phyloP scores from a whole-genome alignment of 2,113 vertebrate genomes.

The Sarotherodon lohbergeri region DNA sequence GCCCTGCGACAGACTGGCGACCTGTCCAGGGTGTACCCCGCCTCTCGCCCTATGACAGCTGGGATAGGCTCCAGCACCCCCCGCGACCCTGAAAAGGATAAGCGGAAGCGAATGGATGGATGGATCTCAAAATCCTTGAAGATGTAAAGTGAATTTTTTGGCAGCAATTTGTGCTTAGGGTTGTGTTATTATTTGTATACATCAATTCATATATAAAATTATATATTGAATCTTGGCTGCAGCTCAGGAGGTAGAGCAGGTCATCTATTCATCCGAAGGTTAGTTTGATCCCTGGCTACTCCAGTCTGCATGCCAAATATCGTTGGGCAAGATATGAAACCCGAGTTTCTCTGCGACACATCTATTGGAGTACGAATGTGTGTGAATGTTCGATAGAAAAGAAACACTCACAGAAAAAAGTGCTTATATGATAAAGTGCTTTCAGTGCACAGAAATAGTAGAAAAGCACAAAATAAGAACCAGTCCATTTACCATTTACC shows the following conservation, averaged over 20 bases:
- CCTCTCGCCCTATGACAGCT: no score
- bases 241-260: background rate
- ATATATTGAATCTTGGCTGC: background rate
- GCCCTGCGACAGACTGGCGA: no score
- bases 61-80: no score
- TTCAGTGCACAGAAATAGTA: background rate
- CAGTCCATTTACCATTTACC: background rate
- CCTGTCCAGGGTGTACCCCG: no score
- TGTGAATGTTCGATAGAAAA: background rate
- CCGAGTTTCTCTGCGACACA: background rate
- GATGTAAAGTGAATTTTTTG: background rate
- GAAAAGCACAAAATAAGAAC: background rate
- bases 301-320: background rate
- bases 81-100: no score
- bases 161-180: background rate
- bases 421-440: background rate
- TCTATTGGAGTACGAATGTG: background rate
- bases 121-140: background rate
- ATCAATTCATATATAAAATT: background rate
- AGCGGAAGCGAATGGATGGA: no score
- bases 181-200: background rate
- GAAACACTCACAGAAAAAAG: no score
- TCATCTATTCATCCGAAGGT: background rate
- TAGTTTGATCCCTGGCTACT: background rate
- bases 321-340: background rate